These are phyloP conservation scores for Meteorus sp. DNA, from an alignment of 1,140 invertebrate genomes.

Conservation along the genomic window DNA sequence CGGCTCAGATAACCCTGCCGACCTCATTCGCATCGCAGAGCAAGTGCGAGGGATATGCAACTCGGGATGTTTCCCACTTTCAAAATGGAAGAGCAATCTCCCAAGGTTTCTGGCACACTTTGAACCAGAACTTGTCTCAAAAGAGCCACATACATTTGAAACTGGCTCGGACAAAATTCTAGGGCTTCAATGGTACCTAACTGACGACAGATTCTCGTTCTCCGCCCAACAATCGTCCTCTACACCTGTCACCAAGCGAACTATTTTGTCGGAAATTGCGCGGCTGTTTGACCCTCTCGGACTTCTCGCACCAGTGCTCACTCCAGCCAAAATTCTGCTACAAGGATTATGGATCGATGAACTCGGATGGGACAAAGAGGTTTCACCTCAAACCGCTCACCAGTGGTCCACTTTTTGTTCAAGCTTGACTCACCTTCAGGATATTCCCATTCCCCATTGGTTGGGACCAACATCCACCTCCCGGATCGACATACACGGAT, in stretches of 20 bases:
- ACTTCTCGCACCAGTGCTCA: slow-evolving; percentile 21
- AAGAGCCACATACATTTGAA: too few relatives aligned
- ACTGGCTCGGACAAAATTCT: too few relatives aligned
- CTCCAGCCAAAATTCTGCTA: slow-evolving; percentile 28
- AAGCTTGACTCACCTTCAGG: slow-evolving; percentile 17
- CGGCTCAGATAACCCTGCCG: too few relatives aligned
- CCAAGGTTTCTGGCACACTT: too few relatives aligned
- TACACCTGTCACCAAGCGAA: slow-evolving; percentile 27
- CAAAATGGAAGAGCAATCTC: too few relatives aligned
- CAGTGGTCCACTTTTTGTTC: slow-evolving; percentile 15
- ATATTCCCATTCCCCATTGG: slow-evolving; percentile 31
- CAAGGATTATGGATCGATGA: slow-evolving; percentile 32
- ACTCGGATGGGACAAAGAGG: slow-evolving; percentile 27
- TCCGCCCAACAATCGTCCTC: too few relatives aligned
- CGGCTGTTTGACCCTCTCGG: slow-evolving; percentile 27
- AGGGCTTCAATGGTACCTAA: too few relatives aligned
- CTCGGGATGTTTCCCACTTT: too few relatives aligned
- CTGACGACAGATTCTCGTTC: too few relatives aligned
- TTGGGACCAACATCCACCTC: slow-evolving; percentile 5
- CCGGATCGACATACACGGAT: slow-evolving; percentile 32
- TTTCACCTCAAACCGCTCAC: slow-evolving; percentile 1
- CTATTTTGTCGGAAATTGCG: not conserved
- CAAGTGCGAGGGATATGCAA: too few relatives aligned
- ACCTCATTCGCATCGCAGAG: too few relatives aligned
- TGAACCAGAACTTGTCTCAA: too few relatives aligned